Percentiles rank a stretch among this genome's conserved stretches.
phyloP scores from a whole-genome alignment of 2,797 vertebrate species.

The Silurus aristotelis region DNA sequence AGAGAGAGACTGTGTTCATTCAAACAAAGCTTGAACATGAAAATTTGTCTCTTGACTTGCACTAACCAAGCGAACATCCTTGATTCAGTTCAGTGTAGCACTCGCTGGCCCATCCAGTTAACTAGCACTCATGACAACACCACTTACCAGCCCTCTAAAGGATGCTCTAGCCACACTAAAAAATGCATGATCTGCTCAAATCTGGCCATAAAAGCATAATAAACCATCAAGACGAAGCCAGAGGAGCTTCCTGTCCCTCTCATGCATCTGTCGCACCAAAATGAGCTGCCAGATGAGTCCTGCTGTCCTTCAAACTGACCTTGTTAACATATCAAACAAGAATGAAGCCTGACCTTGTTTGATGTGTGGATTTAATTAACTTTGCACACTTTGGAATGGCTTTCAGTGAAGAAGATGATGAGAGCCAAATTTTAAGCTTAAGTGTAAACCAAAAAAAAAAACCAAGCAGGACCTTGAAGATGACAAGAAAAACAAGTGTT shows the following conservation, averaged over 20 bases:
- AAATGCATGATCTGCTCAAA: not conserved
- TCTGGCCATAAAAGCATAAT: constrained; percentile 8
- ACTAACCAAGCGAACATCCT: not conserved
- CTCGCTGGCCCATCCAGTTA: not conserved
- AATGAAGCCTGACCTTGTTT: constrained; percentile 48
- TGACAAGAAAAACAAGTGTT: not conserved
- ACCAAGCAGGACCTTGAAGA: not conserved
- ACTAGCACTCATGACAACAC: not conserved
- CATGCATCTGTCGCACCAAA: constrained; percentile 26
- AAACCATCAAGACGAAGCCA: constrained; percentile 14
- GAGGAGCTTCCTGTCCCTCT: constrained; percentile 13
- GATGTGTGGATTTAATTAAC: constrained; percentile 46
- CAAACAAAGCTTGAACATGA: not conserved
- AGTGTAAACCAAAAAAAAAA: not conserved
- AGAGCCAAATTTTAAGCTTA: not conserved
- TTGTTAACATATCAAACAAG: constrained; percentile 55
- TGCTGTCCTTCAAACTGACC: constrained; percentile 53
- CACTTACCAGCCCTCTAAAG: not conserved
- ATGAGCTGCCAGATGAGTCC: constrained; percentile 34
- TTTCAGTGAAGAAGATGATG: constrained; percentile 30
- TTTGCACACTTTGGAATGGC: constrained; percentile 34
- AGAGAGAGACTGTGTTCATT: constrained; percentile 29
- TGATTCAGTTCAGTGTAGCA: not conserved
- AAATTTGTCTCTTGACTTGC: constrained; percentile 7
- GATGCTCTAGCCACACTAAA: not conserved